These are phyloP conservation scores for Onychostruthus taczanowskii DNA, from an alignment of 2,113 vertebrate species.

Conservation along the genomic window DNA sequence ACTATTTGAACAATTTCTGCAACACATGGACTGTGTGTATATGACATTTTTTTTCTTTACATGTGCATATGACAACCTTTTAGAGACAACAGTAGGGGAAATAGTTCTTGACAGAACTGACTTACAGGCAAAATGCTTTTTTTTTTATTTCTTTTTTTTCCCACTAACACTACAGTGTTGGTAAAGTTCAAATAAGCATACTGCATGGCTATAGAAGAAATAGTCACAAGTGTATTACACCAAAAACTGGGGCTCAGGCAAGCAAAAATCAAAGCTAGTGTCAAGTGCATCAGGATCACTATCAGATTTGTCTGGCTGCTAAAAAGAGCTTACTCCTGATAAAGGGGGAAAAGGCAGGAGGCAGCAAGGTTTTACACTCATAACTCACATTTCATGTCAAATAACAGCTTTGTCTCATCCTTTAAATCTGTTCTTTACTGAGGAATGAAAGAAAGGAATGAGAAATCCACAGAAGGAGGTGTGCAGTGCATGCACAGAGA, in stretches of 20 bases:
- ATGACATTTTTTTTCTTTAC: background rate
- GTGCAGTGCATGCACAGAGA: background rate
- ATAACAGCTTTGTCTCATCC: constrained; percentile 18
- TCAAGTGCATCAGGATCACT: constrained; percentile 45
- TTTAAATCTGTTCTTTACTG: constrained; percentile 15
- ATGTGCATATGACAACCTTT: background rate
- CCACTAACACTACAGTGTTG: background rate
- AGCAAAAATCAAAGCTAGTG: constrained; percentile 42
- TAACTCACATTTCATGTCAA: background rate
- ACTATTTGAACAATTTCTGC: background rate
- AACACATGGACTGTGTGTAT: background rate
- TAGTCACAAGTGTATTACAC: constrained; percentile 13
- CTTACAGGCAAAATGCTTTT: background rate
- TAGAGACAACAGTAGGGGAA: background rate
- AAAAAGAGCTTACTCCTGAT: background rate
- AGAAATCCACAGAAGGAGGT: background rate
- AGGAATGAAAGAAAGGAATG: constrained; percentile 39
- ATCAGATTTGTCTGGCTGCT: constrained; percentile 28
- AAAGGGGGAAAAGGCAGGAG: background rate
- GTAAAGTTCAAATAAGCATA: constrained; percentile 15
- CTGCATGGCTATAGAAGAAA: background rate
- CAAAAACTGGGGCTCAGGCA: constrained; percentile 17
- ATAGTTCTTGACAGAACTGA: background rate
- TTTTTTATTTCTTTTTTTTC: background rate
- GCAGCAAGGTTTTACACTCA: constrained; percentile 3